A percentile compares a stretch with the other conserved stretches of the same genome.
These are phyloP conservation scores for Drosophila macrothrix DNA, from an alignment of 2,888 invertebrate genomes.

Conservation along the genomic window DNA sequence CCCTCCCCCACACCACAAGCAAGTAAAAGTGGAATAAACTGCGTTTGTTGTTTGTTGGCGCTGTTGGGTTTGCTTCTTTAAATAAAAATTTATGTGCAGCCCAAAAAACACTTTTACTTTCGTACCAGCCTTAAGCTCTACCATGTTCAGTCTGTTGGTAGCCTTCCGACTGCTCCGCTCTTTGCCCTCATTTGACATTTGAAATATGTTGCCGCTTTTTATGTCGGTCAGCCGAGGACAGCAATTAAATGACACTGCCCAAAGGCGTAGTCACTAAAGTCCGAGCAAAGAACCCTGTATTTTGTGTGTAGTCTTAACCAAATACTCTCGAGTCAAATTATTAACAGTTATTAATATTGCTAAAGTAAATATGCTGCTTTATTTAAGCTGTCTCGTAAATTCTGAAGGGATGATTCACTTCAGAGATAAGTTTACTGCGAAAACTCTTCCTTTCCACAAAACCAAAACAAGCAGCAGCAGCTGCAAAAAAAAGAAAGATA, in stretches of 20 bases:
- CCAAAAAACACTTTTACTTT: conserved; percentile 52
- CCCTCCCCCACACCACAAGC: background rate
- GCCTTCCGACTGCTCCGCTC: background rate
- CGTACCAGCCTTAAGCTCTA: conserved; percentile 38
- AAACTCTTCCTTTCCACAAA: background rate
- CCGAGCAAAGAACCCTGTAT: background rate
- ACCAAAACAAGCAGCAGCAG: background rate
- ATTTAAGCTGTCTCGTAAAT: background rate
- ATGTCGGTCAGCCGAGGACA: conserved; percentile 61
- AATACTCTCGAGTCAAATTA: conserved; percentile 27
- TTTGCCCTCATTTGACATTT: conserved; percentile 60
- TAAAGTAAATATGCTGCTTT: background rate
- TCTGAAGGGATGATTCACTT: background rate
- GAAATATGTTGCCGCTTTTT: conserved; percentile 75
- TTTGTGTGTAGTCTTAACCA: background rate
- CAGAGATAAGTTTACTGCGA: background rate
- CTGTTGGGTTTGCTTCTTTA: conserved; percentile 55
- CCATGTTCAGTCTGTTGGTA: conserved; percentile 1
- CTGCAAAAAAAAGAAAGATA: background rate
- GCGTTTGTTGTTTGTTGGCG: conserved; percentile 39
- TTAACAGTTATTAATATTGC: background rate
- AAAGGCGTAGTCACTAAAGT: conserved; percentile 24
- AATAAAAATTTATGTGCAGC: conserved; percentile 76
- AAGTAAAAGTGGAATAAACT: conserved; percentile 66
- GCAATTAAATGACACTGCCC: conserved; percentile 65